These are phyloP conservation scores for Tachypleus tridentatus DNA, from an alignment of 1,140 invertebrate species.

Conservation along the genomic window DNA sequence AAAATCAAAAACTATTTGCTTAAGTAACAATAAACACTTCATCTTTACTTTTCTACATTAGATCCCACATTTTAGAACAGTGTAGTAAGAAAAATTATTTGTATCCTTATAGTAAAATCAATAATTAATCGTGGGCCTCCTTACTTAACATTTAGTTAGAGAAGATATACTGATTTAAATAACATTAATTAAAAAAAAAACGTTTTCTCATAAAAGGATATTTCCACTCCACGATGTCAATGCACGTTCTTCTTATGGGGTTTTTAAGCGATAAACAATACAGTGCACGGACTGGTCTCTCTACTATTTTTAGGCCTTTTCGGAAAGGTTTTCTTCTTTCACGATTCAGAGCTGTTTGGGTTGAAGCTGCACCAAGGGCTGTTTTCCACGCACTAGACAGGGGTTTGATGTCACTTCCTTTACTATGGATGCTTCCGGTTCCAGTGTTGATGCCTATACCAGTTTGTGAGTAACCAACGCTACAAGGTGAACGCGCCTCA, in stretches of 20 bases:
- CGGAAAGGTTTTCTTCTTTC: slow-evolving; percentile 46
- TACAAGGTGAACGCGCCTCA: no score
- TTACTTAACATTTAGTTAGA: no score
- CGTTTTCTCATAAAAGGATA: slow-evolving; percentile 59
- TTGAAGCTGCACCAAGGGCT: slow-evolving; percentile 28
- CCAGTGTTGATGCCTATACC: background rate
- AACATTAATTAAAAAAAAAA: no score
- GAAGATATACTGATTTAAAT: no score
- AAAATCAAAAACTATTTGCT: no score
- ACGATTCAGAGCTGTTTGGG: slow-evolving; percentile 40
- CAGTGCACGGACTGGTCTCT: slow-evolving; percentile 77
- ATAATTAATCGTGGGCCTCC: no score
- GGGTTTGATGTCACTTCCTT: slow-evolving; percentile 25
- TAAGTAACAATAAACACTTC: no score
- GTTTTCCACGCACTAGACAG: slow-evolving; percentile 37
- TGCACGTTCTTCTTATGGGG: slow-evolving; percentile 87
- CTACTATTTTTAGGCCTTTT: slow-evolving; percentile 67
- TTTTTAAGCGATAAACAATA: slow-evolving; percentile 89
- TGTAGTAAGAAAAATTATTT: no score
- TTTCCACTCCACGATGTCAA: slow-evolving; percentile 97
- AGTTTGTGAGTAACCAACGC: no score
- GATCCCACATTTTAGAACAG: no score
- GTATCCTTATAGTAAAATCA: no score
- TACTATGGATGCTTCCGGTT: slow-evolving; percentile 1
- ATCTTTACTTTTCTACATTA: no score